Evolutionary conservation across 2,797 vertebrate species (phyloP).

Genomic region (Sebastes hopkinsi): DNA sequence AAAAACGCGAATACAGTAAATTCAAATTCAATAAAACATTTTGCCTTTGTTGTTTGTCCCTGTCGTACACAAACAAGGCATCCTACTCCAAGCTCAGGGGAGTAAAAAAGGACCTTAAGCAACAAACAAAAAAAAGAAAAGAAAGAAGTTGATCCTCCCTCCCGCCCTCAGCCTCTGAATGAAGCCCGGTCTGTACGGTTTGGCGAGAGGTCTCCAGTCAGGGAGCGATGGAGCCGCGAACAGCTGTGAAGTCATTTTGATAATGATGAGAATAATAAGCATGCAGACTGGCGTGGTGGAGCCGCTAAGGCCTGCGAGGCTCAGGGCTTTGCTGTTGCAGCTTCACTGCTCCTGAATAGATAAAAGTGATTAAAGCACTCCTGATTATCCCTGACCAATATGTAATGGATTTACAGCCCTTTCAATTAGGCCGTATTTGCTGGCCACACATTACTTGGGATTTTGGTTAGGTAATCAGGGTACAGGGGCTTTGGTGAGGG

Average conservation of each 20-base stretch:
- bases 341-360: slow-evolving; percentile 99
- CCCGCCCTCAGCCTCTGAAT: slow-evolving; percentile 80
- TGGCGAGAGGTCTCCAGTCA: slow-evolving; percentile 89
- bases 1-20: slow-evolving; percentile 1
- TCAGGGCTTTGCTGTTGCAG: slow-evolving; percentile 97
- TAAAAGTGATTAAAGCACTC: slow-evolving; percentile 99
- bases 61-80: slow-evolving; percentile 7
- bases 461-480: slow-evolving; percentile 95
- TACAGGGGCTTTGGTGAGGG: slow-evolving; percentile 76
- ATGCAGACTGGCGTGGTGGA: slow-evolving; percentile 78
- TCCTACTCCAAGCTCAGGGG: slow-evolving; percentile 7
- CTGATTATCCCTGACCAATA: slow-evolving; percentile 99
- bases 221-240: slow-evolving; percentile 92
- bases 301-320: slow-evolving; percentile 86
- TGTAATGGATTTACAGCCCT: slow-evolving; percentile 99
- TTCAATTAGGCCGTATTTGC: slow-evolving; percentile 99
- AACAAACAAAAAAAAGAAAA: not conserved
- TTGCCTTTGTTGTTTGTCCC: slow-evolving; percentile 30
- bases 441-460: slow-evolving; percentile 95
- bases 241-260: slow-evolving; percentile 99
- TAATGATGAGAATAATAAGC: slow-evolving; percentile 99
- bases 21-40: slow-evolving; percentile 35
- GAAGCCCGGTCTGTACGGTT: slow-evolving; percentile 70
- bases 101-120: slow-evolving; percentile 1
- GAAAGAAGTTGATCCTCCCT: slow-evolving; percentile 1